These are phyloP conservation scores for Aplodontia rufa DNA, from an alignment of 2,113 vertebrate genomes.

Conservation along the genomic window DNA sequence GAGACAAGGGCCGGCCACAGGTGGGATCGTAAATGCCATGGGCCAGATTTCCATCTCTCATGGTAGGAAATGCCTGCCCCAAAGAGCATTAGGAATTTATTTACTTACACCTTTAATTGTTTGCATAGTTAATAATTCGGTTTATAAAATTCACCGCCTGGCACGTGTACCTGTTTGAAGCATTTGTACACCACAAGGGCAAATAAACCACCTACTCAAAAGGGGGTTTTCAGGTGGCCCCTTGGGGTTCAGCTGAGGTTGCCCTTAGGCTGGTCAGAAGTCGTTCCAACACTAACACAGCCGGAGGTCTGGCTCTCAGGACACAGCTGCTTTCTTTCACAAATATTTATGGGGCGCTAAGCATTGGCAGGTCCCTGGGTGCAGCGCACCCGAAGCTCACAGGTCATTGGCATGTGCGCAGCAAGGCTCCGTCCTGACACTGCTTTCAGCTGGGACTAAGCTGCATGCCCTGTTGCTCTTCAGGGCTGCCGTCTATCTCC, in stretches of 20 bases:
- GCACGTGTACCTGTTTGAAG: not conserved
- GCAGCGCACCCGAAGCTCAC: not conserved
- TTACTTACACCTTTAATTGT: slow-evolving; percentile 14
- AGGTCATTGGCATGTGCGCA: not conserved
- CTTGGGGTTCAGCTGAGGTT: not conserved
- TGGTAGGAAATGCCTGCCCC: not conserved
- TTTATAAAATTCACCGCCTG: not conserved
- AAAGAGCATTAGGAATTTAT: not conserved
- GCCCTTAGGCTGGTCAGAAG: not conserved
- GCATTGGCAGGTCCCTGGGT: not conserved
- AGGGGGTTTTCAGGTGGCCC: not conserved
- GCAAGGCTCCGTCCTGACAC: fast-evolving
- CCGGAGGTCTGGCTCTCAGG: not conserved
- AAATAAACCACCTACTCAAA: not conserved
- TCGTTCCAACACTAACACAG: not conserved
- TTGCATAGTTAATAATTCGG: not conserved
- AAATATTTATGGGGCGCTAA: not conserved
- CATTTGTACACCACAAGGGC: not conserved
- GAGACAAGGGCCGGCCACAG: not conserved
- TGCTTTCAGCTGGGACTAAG: not conserved
- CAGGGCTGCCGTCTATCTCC: not conserved
- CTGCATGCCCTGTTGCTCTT: not conserved
- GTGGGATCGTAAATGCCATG: not conserved
- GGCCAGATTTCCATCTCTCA: not conserved
- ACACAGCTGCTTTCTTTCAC: not conserved